Base-by-base conservation (phyloP, 1,140 invertebrate genomes). In the Saccostrea echinata region DNA sequence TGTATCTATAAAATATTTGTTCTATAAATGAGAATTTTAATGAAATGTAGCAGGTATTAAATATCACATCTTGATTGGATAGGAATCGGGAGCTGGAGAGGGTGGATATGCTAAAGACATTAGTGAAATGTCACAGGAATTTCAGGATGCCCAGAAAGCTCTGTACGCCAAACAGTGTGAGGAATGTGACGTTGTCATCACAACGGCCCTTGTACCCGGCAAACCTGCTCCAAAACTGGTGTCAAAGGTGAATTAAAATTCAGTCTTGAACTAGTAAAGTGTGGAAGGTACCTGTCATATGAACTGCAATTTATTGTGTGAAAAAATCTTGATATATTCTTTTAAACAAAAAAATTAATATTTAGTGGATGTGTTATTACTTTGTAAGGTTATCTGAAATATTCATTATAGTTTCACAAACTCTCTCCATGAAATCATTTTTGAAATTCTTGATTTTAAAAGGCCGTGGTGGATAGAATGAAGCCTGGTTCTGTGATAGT, bases 91-190 rank as follows among this genome's bases (percentile, higher is more conserved):
- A 13, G 97, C 97, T 84, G 97, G 97, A 24, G 94, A 95, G 53
- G 98, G 97, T 84, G 98, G 98, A 4, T 98, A 98, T 95, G 97
- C 97, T 13, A 98, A 98, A 93, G 97, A 97, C 94, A 98, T 98
- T 11, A 98, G 98, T 93, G 97, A 97, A 94, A 98, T 98, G 98
- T 98, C 97, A 33, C 96, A 97, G 91, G 97, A 97, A 92, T 98
- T 98, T 93, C 96, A 98, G 89, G 96, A 97, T 87, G 98, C 97
- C 1, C 98, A 98, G 94, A 97, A 97, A 95, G 97, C 97, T 1
- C 95, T 98, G 55, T 97, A 98, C 94, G 97, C 97, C 6, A 97
- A 97, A 92, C 97, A 98, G 94, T 97, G 97, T 68, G 97, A 97
- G 91, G 97, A 98, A 88, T 95, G 96, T 24, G 96, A 96, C 92